These are phyloP conservation scores for Aspidapion aeneum DNA, from an alignment of 2,888 invertebrate genomes.

Conservation along the genomic window DNA sequence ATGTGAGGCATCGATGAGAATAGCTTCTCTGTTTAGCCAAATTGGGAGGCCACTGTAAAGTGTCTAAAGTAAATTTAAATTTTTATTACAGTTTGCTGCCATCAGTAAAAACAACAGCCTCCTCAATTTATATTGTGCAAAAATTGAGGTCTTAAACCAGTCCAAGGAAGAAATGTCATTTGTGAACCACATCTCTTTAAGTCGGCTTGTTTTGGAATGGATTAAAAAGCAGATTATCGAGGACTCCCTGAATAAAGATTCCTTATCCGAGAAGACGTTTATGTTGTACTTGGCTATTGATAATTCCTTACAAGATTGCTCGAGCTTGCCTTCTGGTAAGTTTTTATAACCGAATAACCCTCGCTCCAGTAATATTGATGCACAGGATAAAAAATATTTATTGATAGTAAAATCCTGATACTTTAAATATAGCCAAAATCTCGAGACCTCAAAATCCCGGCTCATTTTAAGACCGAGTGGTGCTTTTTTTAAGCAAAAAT, in stretches of 20 bases:
- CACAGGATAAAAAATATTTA: too few relatives aligned
- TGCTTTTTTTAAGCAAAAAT: too few relatives aligned
- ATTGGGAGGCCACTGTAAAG: too few relatives aligned
- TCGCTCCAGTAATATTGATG: background rate
- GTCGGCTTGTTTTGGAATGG: conserved; percentile 64
- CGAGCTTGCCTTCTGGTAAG: conserved; percentile 59
- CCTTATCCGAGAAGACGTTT: conserved; percentile 64
- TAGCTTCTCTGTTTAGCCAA: too few relatives aligned
- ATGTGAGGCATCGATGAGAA: too few relatives aligned
- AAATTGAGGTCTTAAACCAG: conserved; percentile 72
- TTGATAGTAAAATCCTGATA: too few relatives aligned
- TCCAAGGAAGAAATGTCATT: conserved; percentile 63
- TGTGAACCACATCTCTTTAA: conserved; percentile 56
- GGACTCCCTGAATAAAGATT: conserved; percentile 39
- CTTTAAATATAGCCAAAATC: too few relatives aligned
- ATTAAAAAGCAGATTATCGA: conserved; percentile 49
- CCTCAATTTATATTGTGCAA: conserved; percentile 62
- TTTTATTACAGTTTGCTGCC: conserved; percentile 56
- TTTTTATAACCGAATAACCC: too few relatives aligned
- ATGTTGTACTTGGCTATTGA: conserved; percentile 71
- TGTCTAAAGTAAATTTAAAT: too few relatives aligned
- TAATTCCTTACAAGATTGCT: conserved; percentile 76
- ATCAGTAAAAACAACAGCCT: conserved; percentile 62
- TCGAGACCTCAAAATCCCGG: too few relatives aligned
- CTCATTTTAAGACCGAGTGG: too few relatives aligned